These are phyloP conservation scores for Varanus komodoensis DNA, from an alignment of 2,113 vertebrate genomes.

Conservation along the genomic window DNA sequence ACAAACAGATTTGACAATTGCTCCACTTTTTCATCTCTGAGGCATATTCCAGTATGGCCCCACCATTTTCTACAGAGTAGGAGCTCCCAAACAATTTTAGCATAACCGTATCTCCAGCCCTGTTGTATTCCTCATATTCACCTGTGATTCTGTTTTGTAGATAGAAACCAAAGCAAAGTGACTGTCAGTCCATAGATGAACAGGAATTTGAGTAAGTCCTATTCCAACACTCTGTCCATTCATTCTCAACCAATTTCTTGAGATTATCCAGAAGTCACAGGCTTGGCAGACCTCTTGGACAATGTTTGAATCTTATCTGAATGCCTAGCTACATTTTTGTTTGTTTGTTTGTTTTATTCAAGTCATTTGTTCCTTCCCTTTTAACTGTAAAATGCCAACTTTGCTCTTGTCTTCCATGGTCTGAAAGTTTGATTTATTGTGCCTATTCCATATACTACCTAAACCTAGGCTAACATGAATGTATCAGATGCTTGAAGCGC, in stretches of 20 bases:
- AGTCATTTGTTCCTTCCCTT: too few species aligned
- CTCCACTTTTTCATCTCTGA: conserved; percentile 67
- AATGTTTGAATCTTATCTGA: conserved; percentile 26
- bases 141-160: not conserved
- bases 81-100: not conserved
- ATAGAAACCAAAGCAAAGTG: not conserved
- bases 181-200: not conserved
- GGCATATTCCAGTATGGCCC: conserved; percentile 62
- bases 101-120: not conserved
- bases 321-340: not conserved
- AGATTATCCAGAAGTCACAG: conserved; percentile 38
- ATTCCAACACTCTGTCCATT: not conserved
- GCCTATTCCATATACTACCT: not conserved
- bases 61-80: conserved; percentile 63
- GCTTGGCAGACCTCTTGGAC: conserved; percentile 30
- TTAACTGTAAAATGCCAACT: too few species aligned
- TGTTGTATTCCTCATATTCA: not conserved
- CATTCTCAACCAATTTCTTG: conserved; percentile 6
- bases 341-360: too few species aligned
- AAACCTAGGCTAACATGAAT: not conserved
- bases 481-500: not conserved
- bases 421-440: conserved; percentile 23
- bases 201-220: not conserved
- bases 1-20: conserved; percentile 64
- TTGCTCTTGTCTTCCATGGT: conserved; percentile 12